Conservation (phyloP, 2,113 vertebrate species). For the Vicugna pacos region DNA sequence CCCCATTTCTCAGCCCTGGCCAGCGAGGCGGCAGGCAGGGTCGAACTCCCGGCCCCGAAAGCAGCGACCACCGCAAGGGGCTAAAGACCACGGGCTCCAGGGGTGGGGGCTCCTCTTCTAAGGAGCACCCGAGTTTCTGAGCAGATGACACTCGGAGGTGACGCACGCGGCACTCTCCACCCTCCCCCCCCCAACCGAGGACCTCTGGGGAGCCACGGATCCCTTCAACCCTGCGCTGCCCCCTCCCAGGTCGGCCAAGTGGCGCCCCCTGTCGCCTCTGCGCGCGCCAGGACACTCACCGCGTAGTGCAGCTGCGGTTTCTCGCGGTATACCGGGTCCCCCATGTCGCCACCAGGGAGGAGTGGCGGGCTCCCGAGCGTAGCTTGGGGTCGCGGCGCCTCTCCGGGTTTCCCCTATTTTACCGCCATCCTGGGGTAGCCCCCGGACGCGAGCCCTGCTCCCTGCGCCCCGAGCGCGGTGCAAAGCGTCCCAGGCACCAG, state of each 20-base stretch:
- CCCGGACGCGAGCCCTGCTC: background rate
- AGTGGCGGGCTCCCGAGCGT: background rate
- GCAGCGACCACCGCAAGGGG: background rate
- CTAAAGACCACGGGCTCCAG: background rate
- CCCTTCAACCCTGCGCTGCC: background rate
- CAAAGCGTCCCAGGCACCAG: constrained; percentile 37
- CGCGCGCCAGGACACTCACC: constrained; percentile 87
- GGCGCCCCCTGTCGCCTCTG: constrained; percentile 76
- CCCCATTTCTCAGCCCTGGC: background rate
- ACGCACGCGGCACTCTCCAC: background rate
- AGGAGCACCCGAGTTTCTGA: background rate
- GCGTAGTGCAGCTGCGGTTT: constrained; percentile 85
- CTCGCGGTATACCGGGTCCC: constrained; percentile 90
- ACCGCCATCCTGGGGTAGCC: constrained; percentile 63
- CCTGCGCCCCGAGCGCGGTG: background rate
- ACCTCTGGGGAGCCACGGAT: background rate
- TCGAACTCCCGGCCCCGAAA: background rate
- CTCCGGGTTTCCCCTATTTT: constrained; percentile 45
- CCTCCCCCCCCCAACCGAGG: accelerated
- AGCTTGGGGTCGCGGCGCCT: constrained; percentile 3
- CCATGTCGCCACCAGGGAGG: constrained; percentile 82
- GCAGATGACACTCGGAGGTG: background rate
- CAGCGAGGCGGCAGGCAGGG: background rate
- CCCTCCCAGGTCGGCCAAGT: constrained; percentile 37
- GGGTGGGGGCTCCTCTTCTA: background rate